Conservation (phyloP, 2,113 vertebrate species). For the Pungitius pungitius region DNA sequence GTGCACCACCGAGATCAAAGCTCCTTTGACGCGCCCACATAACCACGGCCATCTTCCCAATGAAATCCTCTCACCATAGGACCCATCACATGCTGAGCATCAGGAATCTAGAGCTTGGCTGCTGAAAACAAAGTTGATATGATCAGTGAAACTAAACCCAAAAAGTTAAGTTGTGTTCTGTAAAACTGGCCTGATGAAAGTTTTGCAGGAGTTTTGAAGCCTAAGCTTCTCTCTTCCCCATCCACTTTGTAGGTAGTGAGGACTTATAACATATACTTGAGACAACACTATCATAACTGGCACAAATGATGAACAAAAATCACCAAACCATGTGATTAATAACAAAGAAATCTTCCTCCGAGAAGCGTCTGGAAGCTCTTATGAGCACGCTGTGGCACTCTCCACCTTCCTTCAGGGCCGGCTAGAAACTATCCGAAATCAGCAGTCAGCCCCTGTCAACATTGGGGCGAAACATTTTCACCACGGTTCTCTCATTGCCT, state of each 20-base stretch:
- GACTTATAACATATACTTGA: too few relatives aligned
- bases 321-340: neutral
- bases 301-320: neutral
- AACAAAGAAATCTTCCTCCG: neutral
- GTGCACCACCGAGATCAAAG: slow-evolving; percentile 43
- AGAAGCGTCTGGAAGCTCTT: slow-evolving; percentile 1
- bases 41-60: slow-evolving; percentile 46
- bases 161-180: neutral
- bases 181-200: neutral
- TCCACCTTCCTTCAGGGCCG: slow-evolving; percentile 13
- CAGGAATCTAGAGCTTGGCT: neutral
- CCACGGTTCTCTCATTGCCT: slow-evolving; percentile 9
- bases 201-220: neutral
- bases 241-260: neutral
- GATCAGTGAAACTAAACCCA: neutral
- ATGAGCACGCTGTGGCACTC: too few relatives aligned
- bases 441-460: slow-evolving; percentile 50
- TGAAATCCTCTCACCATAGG: slow-evolving; percentile 45
- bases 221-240: neutral
- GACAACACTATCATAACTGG: neutral
- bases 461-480: slow-evolving; percentile 33
- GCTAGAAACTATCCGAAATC: slow-evolving; percentile 46
- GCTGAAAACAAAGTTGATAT: neutral
- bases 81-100: neutral
- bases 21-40: slow-evolving; percentile 48